Evolutionary conservation across 1,140 invertebrate species (phyloP).

Genomic region (Procambarus virginalis): DNA sequence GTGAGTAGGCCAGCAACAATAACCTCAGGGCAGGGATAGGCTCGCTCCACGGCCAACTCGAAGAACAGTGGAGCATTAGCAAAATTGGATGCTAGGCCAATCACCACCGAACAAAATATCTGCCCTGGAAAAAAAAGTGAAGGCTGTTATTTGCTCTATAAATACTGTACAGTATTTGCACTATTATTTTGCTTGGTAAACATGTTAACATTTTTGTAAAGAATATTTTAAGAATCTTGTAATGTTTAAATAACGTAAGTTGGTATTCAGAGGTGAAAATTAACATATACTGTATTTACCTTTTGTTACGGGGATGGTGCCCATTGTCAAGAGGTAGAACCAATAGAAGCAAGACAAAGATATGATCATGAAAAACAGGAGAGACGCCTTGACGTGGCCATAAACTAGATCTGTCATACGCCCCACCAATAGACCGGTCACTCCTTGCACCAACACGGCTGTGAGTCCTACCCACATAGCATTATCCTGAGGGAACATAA

Average conservation of each 20-base stretch:
- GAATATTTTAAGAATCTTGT: too few relatives aligned
- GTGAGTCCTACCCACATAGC: constrained; percentile 41
- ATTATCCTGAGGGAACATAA: constrained; percentile 4
- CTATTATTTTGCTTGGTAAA: too few relatives aligned
- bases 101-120: constrained; percentile 13
- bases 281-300: constrained; percentile 13
- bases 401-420: constrained; percentile 47
- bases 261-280: too few relatives aligned
- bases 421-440: constrained; percentile 8
- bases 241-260: too few relatives aligned
- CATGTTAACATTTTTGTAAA: too few relatives aligned
- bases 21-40: constrained; percentile 51
- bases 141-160: too few relatives aligned
- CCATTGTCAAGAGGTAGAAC: constrained; percentile 44
- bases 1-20: constrained; percentile 36
- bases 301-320: constrained; percentile 31
- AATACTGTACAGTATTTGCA: too few relatives aligned
- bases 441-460: background rate
- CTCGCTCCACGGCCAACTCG: constrained; percentile 38
- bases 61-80: constrained; percentile 34
- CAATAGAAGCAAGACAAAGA: constrained; percentile 28
- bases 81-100: constrained; percentile 26
- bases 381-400: constrained; percentile 38
- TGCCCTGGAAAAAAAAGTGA: constrained; percentile 16
- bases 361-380: constrained; percentile 16